Evolutionary conservation across 1,140 invertebrate species (phyloP).

Genomic region (Papilio aristodemus): DNA sequence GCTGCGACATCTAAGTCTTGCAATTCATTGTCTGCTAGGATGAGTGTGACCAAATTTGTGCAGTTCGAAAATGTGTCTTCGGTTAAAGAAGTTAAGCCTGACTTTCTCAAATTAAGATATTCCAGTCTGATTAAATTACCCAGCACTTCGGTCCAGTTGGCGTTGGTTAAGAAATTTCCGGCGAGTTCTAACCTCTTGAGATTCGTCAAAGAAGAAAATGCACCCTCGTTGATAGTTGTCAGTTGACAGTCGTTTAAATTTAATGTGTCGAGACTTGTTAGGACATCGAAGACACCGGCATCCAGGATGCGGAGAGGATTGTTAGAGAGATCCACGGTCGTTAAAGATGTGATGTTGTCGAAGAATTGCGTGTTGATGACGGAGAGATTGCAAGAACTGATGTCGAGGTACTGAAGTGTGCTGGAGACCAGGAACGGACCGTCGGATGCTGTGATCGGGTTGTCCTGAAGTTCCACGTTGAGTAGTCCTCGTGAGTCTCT

Average conservation of each 20-base stretch:
- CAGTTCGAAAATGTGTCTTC: constrained; percentile 85
- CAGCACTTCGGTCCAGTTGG: constrained; percentile 83
- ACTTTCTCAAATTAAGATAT: constrained; percentile 83
- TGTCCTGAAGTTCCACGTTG: constrained; percentile 86
- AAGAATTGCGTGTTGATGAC: constrained; percentile 84
- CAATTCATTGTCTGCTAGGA: constrained; percentile 85
- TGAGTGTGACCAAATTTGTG: constrained; percentile 83
- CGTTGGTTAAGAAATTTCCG: constrained; percentile 81
- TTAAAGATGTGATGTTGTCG: constrained; percentile 83
- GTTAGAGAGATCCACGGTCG: constrained; percentile 85
- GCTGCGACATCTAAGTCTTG: constrained; percentile 83
- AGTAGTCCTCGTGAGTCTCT: constrained; percentile 86
- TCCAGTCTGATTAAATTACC: constrained; percentile 82
- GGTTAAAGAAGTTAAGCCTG: constrained; percentile 82
- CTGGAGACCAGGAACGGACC: constrained; percentile 85
- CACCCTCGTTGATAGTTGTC: constrained; percentile 80
- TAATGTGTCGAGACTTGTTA: constrained; percentile 84
- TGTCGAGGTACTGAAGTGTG: constrained; percentile 84
- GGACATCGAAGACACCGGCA: constrained; percentile 82
- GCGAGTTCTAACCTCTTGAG: constrained; percentile 84
- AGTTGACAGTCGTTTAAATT: constrained; percentile 85
- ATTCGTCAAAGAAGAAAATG: constrained; percentile 82
- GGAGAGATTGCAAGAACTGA: constrained; percentile 83
- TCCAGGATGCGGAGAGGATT: constrained; percentile 83
- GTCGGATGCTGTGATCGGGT: constrained; percentile 82